Conservation (phyloP, 1,140 invertebrate species). For the Stegodyphus dumicola region DNA sequence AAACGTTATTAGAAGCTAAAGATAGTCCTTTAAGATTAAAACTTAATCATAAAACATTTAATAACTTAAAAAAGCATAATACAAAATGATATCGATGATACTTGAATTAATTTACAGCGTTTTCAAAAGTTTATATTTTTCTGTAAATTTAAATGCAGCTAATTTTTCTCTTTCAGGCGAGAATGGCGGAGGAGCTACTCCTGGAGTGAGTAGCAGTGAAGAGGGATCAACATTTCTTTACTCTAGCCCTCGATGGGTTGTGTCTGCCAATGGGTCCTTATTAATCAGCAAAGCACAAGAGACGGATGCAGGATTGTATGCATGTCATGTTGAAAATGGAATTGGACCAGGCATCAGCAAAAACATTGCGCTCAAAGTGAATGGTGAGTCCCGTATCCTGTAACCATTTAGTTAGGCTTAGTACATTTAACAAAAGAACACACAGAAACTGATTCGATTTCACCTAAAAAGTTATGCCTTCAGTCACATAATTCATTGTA, state of each 20-base stretch:
- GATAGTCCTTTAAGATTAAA: too few species aligned
- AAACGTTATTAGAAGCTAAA: too few species aligned
- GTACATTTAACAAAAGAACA: too few species aligned
- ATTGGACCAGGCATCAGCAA: conserved; percentile 47
- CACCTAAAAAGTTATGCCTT: too few species aligned
- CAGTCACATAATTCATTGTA: too few species aligned
- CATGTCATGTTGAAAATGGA: conserved; percentile 48
- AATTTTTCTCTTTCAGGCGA: conserved; percentile 6
- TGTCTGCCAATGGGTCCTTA: conserved; percentile 34
- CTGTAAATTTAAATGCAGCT: neutral
- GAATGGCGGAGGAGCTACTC: conserved; percentile 1
- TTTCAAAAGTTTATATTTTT: neutral
- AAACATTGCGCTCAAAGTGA: conserved; percentile 50
- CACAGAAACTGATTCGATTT: too few species aligned
- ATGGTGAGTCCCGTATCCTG: conserved; percentile 13
- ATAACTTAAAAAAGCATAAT: too few species aligned
- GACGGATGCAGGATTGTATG: conserved; percentile 39
- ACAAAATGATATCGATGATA: too few species aligned
- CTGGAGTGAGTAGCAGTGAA: conserved; percentile 16
- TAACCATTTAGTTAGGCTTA: too few species aligned
- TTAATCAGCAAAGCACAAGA: conserved; percentile 37
- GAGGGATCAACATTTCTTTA: conserved; percentile 22
- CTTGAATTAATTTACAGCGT: neutral
- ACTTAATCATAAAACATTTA: too few species aligned
- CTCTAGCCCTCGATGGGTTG: conserved; percentile 29